Conservation (phyloP, 2,113 vertebrate species). For the Caranx ignobilis region DNA sequence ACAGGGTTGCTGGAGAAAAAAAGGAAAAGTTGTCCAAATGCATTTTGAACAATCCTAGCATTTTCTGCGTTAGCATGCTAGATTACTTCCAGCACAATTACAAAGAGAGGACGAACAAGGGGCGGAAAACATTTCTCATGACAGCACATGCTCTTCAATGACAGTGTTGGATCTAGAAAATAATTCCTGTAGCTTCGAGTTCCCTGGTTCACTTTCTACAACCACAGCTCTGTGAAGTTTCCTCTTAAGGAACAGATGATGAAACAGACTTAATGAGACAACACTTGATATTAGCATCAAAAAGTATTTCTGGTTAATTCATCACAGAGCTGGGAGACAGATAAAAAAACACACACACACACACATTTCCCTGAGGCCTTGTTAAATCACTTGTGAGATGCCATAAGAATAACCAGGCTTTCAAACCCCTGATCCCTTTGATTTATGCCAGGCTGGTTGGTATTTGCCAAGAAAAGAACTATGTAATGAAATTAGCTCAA, state of each 20-base stretch:
- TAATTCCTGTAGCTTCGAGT: constrained; percentile 20
- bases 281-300: constrained; percentile 66
- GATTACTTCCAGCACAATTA: constrained; percentile 28
- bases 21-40: background rate
- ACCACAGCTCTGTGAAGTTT: constrained; percentile 41
- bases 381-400: constrained; percentile 60
- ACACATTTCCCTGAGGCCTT: constrained; percentile 31
- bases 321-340: constrained; percentile 43
- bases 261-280: constrained; percentile 72
- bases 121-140: constrained; percentile 40
- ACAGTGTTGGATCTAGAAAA: constrained; percentile 30
- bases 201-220: constrained; percentile 50
- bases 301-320: constrained; percentile 68
- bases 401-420: constrained; percentile 54
- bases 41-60: background rate
- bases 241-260: constrained; percentile 59
- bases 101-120: constrained; percentile 4
- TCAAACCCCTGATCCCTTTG: constrained; percentile 42
- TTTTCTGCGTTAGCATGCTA: constrained; percentile 11
- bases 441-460: constrained; percentile 36
- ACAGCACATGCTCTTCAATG: constrained; percentile 10
- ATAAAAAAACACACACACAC: constrained; percentile 29
- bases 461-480: constrained; percentile 46
- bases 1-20: background rate
- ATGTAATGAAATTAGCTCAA: constrained; percentile 45